Percentiles rank a stretch among this genome's conserved stretches.
These are phyloP conservation scores for Felis catus DNA, from an alignment of 2,113 vertebrate genomes.

Conservation along the genomic window F.catus_Fca126_mat1.0 CM031428.1:7578501-7579000, in stretches of 20 bases:
- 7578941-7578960: background rate
- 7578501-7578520: background rate
- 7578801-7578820: background rate
- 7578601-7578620: background rate
- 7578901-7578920: background rate
- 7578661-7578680: background rate
- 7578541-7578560: background rate
- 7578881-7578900: too few species aligned
- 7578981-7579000: background rate
- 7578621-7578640: too few species aligned
- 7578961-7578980: background rate
- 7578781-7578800: fast-evolving
- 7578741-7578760: background rate
- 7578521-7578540: background rate
- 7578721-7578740: background rate
- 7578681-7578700: background rate
- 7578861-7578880: background rate
- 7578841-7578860: background rate
- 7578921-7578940: background rate
- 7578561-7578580: background rate
- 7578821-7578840: background rate
- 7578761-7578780: background rate
- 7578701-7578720: background rate
- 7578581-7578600: background rate
- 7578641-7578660: too few species aligned